These are phyloP conservation scores for Fistularia commersonii DNA, from an alignment of 2,797 vertebrate species.

Conservation along the genomic window DNA sequence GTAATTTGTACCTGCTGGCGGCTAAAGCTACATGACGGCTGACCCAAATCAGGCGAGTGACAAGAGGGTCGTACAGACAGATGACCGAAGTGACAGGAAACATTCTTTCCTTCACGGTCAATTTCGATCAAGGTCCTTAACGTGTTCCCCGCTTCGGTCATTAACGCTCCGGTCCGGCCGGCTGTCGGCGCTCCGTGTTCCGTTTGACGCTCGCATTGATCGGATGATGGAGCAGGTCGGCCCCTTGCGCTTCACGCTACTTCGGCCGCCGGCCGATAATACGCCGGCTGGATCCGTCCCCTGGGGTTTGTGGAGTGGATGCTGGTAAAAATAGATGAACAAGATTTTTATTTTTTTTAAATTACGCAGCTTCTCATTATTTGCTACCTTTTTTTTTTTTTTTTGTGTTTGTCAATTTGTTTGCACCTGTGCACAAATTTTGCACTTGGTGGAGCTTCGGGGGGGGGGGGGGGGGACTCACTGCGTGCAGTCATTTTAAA, in stretches of 20 bases:
- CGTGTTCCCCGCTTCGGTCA: constrained; percentile 19
- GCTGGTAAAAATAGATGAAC: too few species aligned
- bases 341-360: too few species aligned
- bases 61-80: constrained; percentile 3
- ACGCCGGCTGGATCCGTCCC: constrained; percentile 11
- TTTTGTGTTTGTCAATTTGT: too few species aligned
- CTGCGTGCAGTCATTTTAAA: too few species aligned
- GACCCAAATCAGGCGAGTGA: too few species aligned
- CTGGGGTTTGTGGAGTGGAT: constrained; percentile 4
- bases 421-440: too few species aligned
- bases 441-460: too few species aligned
- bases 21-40: too few species aligned
- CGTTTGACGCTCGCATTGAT: constrained; percentile 34
- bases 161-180: constrained; percentile 22
- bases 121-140: constrained; percentile 25
- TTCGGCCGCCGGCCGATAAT: constrained; percentile 12
- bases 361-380: too few species aligned
- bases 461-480: too few species aligned
- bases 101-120: constrained; percentile 7
- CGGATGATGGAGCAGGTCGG: constrained; percentile 13
- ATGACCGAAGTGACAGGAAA: constrained; percentile 4
- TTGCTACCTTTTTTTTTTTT: too few species aligned
- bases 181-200: constrained; percentile 26
- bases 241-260: constrained; percentile 4
- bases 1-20: too few species aligned